Evolutionary conservation across 1,140 invertebrate species (phyloP), one percentile per base, ranked within the genome.

Genomic region (Scylla paramamosain): DNA sequence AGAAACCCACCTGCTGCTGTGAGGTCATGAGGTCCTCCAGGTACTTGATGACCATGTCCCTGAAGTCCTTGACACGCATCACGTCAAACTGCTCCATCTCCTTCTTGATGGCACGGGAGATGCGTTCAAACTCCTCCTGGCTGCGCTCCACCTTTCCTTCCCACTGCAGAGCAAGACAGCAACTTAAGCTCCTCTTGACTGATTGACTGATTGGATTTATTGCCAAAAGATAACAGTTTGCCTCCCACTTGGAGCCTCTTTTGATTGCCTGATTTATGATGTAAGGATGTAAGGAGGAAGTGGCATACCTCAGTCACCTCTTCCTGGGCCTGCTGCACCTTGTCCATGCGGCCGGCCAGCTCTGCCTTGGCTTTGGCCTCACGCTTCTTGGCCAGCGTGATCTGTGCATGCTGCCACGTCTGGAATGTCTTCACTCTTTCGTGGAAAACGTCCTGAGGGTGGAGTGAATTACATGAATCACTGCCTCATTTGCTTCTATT

Each of bases 361-460:
- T 99, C 99, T 0, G 99, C 97, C 96, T 99, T 99, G 1, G 98
- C 98, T 97, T 99, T 99, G 95, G 98, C 98, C 97, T 99, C 99
- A 87, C 99, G 97, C 96, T 99, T 99, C 97, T 99, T 99, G 25
- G 98, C 99, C 45, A 99, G 97, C 97, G 98, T 99, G 97, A 99
- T 98, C 97, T 99, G 99, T 84, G 99, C 98, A 96, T 99, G 99
- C 97, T 99, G 99, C 99, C 99, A 99, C 96, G 98, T 98, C 97
- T 99, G 99, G 97, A 99, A 99, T 0, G 98, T 98, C 97, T 99
- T 99, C 0, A 99, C 99, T 96, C 99, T 97, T 97, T 99, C 99
- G 97, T 99, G 99, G 96, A 99, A 99, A n/a, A 99, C 99, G 97
- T 99, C 99, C 98, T 98, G 96, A 0, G 97, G 93, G 46, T 28